phyloP scores from a whole-genome alignment of 2,113 vertebrate genomes.

The Brienomyrus longianalis region DNA sequence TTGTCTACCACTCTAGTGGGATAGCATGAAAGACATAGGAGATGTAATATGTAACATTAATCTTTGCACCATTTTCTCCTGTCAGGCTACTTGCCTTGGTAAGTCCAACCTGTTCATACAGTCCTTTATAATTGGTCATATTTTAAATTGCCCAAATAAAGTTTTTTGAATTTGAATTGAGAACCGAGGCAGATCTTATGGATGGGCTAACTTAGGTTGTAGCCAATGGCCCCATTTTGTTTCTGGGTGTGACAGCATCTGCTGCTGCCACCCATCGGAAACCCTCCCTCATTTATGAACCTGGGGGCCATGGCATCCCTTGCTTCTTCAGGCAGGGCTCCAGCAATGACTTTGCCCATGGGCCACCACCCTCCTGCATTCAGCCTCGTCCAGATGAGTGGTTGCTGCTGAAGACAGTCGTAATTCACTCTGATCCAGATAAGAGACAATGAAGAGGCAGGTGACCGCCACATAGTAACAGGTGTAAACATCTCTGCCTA shows the following conservation, averaged over 20 bases:
- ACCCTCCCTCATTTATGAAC: neutral
- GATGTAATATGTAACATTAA: neutral
- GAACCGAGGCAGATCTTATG: neutral
- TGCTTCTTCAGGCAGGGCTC: neutral
- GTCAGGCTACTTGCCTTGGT: neutral
- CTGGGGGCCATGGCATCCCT: neutral
- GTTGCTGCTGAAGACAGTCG: neutral
- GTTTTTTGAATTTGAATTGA: too few species aligned
- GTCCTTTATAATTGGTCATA: neutral
- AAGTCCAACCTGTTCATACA: neutral
- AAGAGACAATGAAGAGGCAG: neutral
- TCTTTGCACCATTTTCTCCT: neutral
- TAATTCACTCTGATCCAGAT: neutral
- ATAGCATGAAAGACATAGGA: neutral
- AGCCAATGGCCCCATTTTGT: neutral
- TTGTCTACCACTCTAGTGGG: neutral
- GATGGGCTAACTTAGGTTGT: neutral
- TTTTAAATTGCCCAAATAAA: too few species aligned
- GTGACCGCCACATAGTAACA: neutral
- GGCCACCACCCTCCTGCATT: neutral
- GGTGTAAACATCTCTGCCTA: neutral
- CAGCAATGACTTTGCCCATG: neutral
- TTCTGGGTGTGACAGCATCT: neutral
- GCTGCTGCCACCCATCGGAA: neutral
- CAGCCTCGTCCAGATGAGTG: neutral